phyloP scores from a whole-genome alignment of 2,888 invertebrate genomes.

The Lasius platythorax region DNA sequence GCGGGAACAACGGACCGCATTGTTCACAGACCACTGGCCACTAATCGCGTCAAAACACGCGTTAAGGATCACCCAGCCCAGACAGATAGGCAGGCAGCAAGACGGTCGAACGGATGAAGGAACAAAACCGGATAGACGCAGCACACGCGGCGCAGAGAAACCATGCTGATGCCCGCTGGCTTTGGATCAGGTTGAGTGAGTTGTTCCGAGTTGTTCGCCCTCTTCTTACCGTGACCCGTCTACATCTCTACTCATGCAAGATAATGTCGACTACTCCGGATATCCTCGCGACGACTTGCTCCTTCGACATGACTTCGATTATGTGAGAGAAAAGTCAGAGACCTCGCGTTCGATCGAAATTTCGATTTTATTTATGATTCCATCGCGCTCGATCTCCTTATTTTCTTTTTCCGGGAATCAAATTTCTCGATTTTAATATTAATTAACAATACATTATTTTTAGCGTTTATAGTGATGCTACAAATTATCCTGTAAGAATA shows the following conservation, averaged over 20 bases:
- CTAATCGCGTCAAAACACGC: constrained; percentile 81
- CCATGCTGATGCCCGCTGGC: constrained; percentile 74
- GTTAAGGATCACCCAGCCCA: constrained; percentile 74
- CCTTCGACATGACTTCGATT: constrained; percentile 34
- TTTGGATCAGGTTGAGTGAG: constrained; percentile 77
- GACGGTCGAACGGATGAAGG: constrained; percentile 58
- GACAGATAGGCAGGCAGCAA: constrained; percentile 66
- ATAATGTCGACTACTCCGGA: constrained; percentile 73
- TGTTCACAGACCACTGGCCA: constrained; percentile 71
- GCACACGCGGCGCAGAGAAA: constrained; percentile 64
- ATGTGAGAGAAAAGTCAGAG: background rate
- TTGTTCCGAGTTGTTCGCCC: constrained; percentile 75
- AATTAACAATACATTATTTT: background rate
- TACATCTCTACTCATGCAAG: constrained; percentile 70
- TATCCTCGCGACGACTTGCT: constrained; percentile 61
- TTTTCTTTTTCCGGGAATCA: background rate
- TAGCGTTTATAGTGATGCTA: background rate
- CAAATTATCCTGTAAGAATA: background rate
- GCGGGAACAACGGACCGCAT: constrained; percentile 74
- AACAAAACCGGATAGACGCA: constrained; percentile 71
- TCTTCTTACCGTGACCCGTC: constrained; percentile 58
- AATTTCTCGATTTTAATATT: background rate
- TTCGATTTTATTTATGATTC: constrained; percentile 9
- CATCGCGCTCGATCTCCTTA: background rate
- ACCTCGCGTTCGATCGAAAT: background rate